Evolutionary conservation across 2,113 vertebrate genomes (phyloP), one percentile per base, ranked within the genome.

Genomic region (Pangasianodon gigas): DNA sequence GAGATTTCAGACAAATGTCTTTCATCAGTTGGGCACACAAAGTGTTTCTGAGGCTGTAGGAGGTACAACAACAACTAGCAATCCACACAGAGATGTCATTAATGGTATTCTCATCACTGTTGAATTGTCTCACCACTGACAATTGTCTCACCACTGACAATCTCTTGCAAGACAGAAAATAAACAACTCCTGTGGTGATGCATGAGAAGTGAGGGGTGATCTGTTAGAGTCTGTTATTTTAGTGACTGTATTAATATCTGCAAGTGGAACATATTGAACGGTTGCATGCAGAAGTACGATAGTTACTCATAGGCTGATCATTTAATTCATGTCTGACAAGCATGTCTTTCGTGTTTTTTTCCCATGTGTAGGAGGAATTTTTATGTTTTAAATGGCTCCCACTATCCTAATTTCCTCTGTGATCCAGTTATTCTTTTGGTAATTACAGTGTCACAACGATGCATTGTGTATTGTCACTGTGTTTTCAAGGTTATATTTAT

Each of bases 361-460:
- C 44, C 44, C 4, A 46, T 79, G 5, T 29, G 75, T 13, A 48
- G 21, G 41, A 77, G 41, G 5, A 46, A 77, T 80, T 26, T 80
- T n/a, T 77, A 19, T 13, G 9, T 24, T 77, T 13, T 48, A 77
- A 77, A 6, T 29, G 75, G 48, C 26, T n/a, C 2, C 19, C 77
- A 7, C 6, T 52, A 32, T 82, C 14, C 48, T 29, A 6, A 79
- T 79, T 79, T 77, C 41, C 19, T 51, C 75, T 29, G 14, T 29
- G 21, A 77, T 77, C 21, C 9, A 4, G 8, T 77, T 48, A 89
- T 62, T 24, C 2, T 62, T 56, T 71, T 51, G 37, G n/a, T 69
- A 82, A 88, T 88, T 69, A 54, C 79, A 29, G 77, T 69, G 48
- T 69, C 87, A 54, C 26, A 48, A 60, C 32, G 21, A 24, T 77